A percentile compares a stretch with the other conserved stretches of the same genome.
Evolutionary conservation across 2,888 invertebrate genomes (phyloP).

Genomic region (Melanotus villosus): DNA sequence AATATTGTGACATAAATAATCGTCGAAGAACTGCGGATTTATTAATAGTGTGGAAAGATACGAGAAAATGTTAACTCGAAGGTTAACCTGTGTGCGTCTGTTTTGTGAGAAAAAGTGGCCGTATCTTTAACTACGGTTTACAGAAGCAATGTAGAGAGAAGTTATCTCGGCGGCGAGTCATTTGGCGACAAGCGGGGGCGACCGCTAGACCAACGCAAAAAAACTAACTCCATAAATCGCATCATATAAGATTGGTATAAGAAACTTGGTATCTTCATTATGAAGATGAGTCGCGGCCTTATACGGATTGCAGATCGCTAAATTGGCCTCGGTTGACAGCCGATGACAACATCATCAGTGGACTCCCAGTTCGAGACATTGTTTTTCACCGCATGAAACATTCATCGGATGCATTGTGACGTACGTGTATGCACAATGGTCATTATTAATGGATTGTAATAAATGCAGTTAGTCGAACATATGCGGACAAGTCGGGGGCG

Average conservation of each 20-base stretch:
- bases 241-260: slow-evolving; percentile 61
- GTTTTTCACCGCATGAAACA: slow-evolving; percentile 66
- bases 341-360: slow-evolving; percentile 68
- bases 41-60: too few species aligned
- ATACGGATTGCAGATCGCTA: slow-evolving; percentile 63
- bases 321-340: slow-evolving; percentile 67
- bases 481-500: slow-evolving; percentile 55
- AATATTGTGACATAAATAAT: too few species aligned
- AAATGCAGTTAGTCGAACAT: slow-evolving; percentile 59
- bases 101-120: slow-evolving; percentile 23
- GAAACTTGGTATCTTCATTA: slow-evolving; percentile 69
- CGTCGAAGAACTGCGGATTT: too few species aligned
- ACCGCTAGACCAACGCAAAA: slow-evolving; percentile 60
- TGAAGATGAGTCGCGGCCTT: slow-evolving; percentile 65
- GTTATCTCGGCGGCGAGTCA: slow-evolving; percentile 50
- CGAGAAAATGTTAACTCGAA: too few species aligned
- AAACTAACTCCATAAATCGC: slow-evolving; percentile 67
- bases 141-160: slow-evolving; percentile 22
- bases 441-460: slow-evolving; percentile 60
- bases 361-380: slow-evolving; percentile 64
- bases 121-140: slow-evolving; percentile 17
- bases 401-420: slow-evolving; percentile 61
- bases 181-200: slow-evolving; percentile 61
- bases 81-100: too few species aligned
- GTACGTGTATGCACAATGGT: slow-evolving; percentile 53